Conservation (phyloP, 2,113 vertebrate species). For the Leptodactylus fuscus region DNA sequence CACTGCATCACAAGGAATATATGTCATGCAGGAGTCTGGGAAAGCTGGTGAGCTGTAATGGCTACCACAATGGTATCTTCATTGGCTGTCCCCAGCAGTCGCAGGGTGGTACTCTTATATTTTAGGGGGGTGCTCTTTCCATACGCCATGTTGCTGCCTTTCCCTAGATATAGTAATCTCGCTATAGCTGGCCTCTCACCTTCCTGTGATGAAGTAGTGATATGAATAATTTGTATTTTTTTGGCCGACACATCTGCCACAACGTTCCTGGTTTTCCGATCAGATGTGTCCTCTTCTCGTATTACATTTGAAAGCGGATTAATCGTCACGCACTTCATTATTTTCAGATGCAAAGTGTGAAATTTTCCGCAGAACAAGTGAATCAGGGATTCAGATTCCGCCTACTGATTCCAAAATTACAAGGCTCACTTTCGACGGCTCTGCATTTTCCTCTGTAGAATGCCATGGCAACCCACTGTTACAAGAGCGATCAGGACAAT, state of each 20-base stretch:
- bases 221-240: background rate
- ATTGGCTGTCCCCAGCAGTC: no score
- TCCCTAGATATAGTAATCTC: background rate
- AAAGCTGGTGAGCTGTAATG: no score
- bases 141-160: no score
- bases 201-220: background rate
- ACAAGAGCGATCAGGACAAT: constrained; percentile 35
- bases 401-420: constrained; percentile 55
- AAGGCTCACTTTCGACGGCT: constrained; percentile 43
- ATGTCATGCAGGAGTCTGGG: no score
- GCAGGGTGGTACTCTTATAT: no score
- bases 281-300: no score
- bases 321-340: background rate
- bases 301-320: background rate
- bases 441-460: constrained; percentile 39
- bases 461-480: constrained; percentile 53
- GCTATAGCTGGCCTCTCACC: background rate
- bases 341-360: constrained; percentile 30
- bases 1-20: no score
- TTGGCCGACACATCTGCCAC: background rate
- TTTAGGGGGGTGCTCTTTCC: no score
- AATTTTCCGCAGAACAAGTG: constrained; percentile 16
- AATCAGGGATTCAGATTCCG: constrained; percentile 51
- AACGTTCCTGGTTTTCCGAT: background rate
- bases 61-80: no score